Evolutionary conservation across 37 sponge, comb jelly and placozoan genomes (phyloP), one percentile per base, ranked within the genome.

Genomic region (Ephydatia muelleri): DNA sequence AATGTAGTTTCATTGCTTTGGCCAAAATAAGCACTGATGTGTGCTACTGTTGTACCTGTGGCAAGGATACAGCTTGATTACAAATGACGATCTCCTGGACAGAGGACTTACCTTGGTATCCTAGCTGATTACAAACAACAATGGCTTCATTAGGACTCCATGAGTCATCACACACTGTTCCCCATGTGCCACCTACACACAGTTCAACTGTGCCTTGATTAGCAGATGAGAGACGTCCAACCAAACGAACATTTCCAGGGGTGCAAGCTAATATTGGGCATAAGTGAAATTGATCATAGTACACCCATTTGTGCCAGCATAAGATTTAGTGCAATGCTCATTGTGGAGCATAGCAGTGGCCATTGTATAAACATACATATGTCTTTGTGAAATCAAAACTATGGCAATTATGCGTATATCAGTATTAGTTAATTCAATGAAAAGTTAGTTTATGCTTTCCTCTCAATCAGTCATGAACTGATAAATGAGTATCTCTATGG

Each of bases 161-260:
- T 47, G 25, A 49, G 23, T n/a, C 29, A 43, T 34, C 78, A 78
- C 78, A 78, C 36, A 78, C 25, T 25, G 37, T 39, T 25, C 40
- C 40, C 78, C 78, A 78, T n/a, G 5, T 36, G 40, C 78, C 78
- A 39, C n/a, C 36, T 5, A 38, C 25, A 38, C 78, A 78, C 3
- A 43, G 6, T 38, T 78, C 78, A 78, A 78, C 78, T 43, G 57
- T 36, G 30, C 78, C 78, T 39, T 36, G 57, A 78, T 13, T 39
- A 3, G 3, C 11, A 8, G 3, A 8, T 29, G 27, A 29, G 9
- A 29, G 27, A 30, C 57, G 31, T 35, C 36, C 49, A 27, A 47
- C 36, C 36, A 78, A 16, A 3, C 78, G 40, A 21, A 78, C 2
- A 6, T 38, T 64, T 43, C 49, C 49, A 25, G 30, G 57, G n/a